Evolutionary conservation across 2,888 invertebrate genomes (phyloP), one percentile per base, ranked within the genome.

Genomic region (Drosophila rellima): DNA sequence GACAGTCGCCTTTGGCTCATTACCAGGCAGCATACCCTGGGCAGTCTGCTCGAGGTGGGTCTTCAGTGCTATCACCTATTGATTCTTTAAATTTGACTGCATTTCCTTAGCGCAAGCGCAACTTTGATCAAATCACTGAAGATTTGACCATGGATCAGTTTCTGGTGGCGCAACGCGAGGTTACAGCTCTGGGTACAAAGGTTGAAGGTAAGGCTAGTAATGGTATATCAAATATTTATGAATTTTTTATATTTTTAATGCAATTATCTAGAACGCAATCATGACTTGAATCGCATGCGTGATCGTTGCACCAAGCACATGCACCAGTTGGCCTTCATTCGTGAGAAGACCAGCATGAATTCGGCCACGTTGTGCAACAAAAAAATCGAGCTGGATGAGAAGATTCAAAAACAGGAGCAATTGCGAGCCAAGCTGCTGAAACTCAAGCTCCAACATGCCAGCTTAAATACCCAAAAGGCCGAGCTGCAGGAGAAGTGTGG

Each of bases 11-110:
- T 61, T 4, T 31, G 29, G 50, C 59, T 79, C 3, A 56, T 80
- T 10, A 74, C 60, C 8, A 44, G 61, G 1, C 64, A 78, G 17
- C 79, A 79, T 13, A 69, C 63, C 0, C 47, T 74, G 17, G 79
- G 74, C 50, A 51, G 42, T 5, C 15, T 79, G n/a, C 48, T 63
- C 15, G 74, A 80, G 78, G 79, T 79, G 18, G 8, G 71, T 64
- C 6, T 3, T n/a, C 10, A 20, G n/a, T 13, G 8, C 5, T 40
- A 11, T 18, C 2, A 2, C 13, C 2, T 18, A 4, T 6, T 18
- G 0, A 17, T 11, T 18, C 10, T 11, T 10, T 10, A 31, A 7
- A 29, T 6, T 29, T 31, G 6, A n/a, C 18, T n/a, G 0, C 6
- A n/a, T 5, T 20, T 55, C 6, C 6, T 39, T 26, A 79, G 78